phyloP scores from a whole-genome alignment of 2,888 invertebrate genomes.

The Volucella bombylans region DNA sequence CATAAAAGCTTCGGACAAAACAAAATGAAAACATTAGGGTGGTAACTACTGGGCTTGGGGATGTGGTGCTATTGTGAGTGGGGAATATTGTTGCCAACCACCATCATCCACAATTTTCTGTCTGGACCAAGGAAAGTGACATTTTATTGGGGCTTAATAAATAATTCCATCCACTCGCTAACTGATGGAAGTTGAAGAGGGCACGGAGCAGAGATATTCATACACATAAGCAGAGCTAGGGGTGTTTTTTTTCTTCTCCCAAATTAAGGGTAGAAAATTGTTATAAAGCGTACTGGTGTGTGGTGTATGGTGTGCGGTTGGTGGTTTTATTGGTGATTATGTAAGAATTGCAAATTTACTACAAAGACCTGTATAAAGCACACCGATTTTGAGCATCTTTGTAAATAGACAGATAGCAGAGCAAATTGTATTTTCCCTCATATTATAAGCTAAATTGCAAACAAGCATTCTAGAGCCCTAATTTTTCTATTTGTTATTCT shows the following conservation, averaged over 20 bases:
- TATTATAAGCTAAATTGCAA: slow-evolving; percentile 60
- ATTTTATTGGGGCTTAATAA: slow-evolving; percentile 61
- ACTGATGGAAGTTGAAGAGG: no score
- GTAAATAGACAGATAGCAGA: no score
- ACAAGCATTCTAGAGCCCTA: slow-evolving; percentile 34
- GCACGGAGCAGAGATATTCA: no score
- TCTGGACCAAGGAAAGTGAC: no score
- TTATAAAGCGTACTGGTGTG: slow-evolving; percentile 54
- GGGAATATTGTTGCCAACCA: slow-evolving; percentile 51
- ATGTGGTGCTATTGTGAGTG: slow-evolving; percentile 12
- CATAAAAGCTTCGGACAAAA: slow-evolving; percentile 56
- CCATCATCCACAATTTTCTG: slow-evolving; percentile 20
- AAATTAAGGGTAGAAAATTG: slow-evolving; percentile 62
- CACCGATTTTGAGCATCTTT: background rate
- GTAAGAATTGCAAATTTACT: slow-evolving; percentile 63
- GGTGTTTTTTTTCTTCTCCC: slow-evolving; percentile 27
- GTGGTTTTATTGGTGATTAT: slow-evolving; percentile 4
- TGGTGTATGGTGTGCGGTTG: slow-evolving; percentile 7
- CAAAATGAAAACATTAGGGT: slow-evolving; percentile 46
- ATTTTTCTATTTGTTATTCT: slow-evolving; percentile 30
- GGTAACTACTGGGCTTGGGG: slow-evolving; percentile 14
- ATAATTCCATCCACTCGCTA: slow-evolving; percentile 53
- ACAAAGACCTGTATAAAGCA: slow-evolving; percentile 25
- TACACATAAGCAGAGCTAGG: slow-evolving; percentile 13
- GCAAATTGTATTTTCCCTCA: slow-evolving; percentile 41